phyloP scores from a whole-genome alignment of 2,888 invertebrate genomes.

The Blomia tropicalis region DNA sequence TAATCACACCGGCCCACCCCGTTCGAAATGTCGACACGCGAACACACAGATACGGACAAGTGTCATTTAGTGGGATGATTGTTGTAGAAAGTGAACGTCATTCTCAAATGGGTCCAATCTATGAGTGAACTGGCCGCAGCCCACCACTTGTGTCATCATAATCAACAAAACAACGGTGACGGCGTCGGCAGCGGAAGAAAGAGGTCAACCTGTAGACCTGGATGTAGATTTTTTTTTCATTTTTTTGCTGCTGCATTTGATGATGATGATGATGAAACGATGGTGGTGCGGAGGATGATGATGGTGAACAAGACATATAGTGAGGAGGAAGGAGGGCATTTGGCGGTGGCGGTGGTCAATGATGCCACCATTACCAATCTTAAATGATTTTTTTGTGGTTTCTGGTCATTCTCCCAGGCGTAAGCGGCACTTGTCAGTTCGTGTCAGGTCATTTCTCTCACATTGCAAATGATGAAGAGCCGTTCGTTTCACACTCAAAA shows the following conservation, averaged over 20 bases:
- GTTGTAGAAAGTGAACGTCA: neutral
- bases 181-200: neutral
- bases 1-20: too few relatives aligned
- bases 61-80: conserved; percentile 14
- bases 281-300: too few relatives aligned
- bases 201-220: neutral
- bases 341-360: neutral
- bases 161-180: neutral
- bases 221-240: too few relatives aligned
- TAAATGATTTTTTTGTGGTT: neutral
- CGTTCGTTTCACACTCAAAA: too few relatives aligned
- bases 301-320: neutral
- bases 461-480: too few relatives aligned
- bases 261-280: too few relatives aligned
- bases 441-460: conserved; percentile 7
- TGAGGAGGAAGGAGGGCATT: neutral
- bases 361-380: conserved; percentile 3
- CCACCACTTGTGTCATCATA: conserved; percentile 15
- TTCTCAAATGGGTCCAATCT: neutral
- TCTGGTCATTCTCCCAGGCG: conserved; percentile 6
- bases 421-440: neutral
- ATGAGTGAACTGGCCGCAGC: neutral
- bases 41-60: neutral
- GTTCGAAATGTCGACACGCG: too few relatives aligned
- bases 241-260: too few relatives aligned